phyloP scores from a whole-genome alignment of 2,113 vertebrate genomes.

The Toxostoma redivivum region DNA sequence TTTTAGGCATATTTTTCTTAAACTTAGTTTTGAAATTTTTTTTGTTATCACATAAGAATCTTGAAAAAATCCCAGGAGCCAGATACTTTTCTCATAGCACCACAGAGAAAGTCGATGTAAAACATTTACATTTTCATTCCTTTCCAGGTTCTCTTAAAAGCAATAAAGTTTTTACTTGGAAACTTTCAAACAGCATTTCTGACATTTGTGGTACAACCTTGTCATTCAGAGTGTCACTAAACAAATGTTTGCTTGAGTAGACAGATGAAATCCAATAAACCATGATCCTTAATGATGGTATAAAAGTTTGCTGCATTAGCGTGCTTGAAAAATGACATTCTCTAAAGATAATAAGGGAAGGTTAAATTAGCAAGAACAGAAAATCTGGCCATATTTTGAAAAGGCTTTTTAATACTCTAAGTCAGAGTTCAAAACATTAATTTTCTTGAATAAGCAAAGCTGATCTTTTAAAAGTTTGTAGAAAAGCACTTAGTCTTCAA shows the following conservation, averaged over 20 bases:
- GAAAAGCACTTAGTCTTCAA: not conserved
- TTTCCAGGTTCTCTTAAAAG: not conserved
- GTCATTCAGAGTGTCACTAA: not conserved
- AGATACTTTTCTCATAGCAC: not conserved
- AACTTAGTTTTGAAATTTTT: not conserved
- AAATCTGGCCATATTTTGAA: not conserved
- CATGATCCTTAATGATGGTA: conserved; percentile 11
- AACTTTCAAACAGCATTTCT: conserved; percentile 28
- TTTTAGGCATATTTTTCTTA: not conserved
- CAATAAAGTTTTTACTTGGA: not conserved
- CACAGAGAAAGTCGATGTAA: not conserved
- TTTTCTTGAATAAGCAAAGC: conserved; percentile 23
- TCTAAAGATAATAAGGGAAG: conserved; percentile 6
- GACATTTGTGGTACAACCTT: not conserved
- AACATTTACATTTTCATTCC: not conserved
- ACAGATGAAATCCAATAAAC: conserved; percentile 36
- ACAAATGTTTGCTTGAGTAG: conserved; percentile 33
- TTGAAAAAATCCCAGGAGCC: not conserved
- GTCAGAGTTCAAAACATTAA: conserved; percentile 15
- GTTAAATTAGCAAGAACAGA: conserved; percentile 15
- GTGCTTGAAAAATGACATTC: not conserved
- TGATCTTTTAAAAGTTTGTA: not conserved
- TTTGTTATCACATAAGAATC: not conserved
- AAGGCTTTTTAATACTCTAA: not conserved
- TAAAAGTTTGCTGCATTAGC: conserved; percentile 9